phyloP scores from a whole-genome alignment of 2,797 vertebrate species.

The Pogonophryne albipinna region DNA sequence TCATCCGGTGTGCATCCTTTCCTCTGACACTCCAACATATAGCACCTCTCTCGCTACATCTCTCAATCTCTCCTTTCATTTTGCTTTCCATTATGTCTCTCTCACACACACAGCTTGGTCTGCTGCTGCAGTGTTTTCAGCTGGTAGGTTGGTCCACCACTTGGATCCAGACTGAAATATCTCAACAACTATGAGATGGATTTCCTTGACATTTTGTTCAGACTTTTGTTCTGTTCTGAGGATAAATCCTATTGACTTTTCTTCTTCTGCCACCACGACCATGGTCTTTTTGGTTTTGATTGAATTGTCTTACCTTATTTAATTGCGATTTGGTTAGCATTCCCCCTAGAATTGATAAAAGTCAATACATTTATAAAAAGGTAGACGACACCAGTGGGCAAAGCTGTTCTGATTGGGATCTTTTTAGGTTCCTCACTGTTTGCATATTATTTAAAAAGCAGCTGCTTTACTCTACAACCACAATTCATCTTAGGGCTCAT shows the following conservation, averaged over 20 bases:
- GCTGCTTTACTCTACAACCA: no score
- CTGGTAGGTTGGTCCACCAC: background rate
- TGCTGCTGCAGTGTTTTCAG: no score
- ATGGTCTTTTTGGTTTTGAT: background rate
- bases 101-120: background rate
- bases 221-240: background rate
- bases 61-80: conserved; percentile 9
- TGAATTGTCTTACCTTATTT: background rate
- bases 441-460: no score
- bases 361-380: background rate
- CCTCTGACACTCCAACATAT: conserved; percentile 40
- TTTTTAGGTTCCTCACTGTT: no score
- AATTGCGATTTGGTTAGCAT: background rate
- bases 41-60: conserved; percentile 17
- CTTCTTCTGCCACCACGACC: background rate
- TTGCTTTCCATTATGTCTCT: background rate
- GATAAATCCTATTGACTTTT: background rate
- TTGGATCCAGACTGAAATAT: background rate
- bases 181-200: background rate
- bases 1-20: conserved; percentile 67
- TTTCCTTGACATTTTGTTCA: background rate
- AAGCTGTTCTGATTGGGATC: no score
- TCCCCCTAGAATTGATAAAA: background rate
- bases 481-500: no score
- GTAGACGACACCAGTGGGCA: no score